These are phyloP conservation scores for Lophochroa leadbeateri DNA, from an alignment of 2,113 vertebrate genomes.

Conservation along the genomic window DNA sequence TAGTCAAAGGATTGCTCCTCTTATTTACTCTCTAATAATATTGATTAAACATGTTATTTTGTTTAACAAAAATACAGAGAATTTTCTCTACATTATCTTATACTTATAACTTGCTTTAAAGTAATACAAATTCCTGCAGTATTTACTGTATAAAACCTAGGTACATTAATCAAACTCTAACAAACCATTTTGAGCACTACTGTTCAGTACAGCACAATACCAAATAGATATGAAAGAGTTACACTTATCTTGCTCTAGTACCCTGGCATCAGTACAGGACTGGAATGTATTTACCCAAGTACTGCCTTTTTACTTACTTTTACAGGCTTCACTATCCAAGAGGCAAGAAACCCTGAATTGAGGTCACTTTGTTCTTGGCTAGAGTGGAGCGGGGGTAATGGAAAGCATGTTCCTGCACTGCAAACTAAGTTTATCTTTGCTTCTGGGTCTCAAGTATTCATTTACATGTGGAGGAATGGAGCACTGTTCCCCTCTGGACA, in stretches of 20 bases:
- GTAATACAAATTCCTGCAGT: background rate
- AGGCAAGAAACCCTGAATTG: background rate
- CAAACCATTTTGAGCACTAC: background rate
- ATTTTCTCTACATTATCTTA: background rate
- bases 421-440: background rate
- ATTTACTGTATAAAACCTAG: background rate
- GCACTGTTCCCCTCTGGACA: background rate
- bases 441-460: background rate
- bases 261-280: background rate
- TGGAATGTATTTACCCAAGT: background rate
- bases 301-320: background rate
- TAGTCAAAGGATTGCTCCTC: background rate
- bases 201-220: background rate
- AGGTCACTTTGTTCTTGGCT: background rate
- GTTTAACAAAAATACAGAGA: background rate
- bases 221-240: background rate
- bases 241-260: background rate
- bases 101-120: background rate
- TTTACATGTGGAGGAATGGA: fast-evolving
- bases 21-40: background rate
- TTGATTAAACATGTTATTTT: background rate
- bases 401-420: background rate
- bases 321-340: background rate
- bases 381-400: background rate
- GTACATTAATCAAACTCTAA: background rate